Conservation (phyloP, 2,113 vertebrate genomes). For the Nycticorax nycticorax region DNA sequence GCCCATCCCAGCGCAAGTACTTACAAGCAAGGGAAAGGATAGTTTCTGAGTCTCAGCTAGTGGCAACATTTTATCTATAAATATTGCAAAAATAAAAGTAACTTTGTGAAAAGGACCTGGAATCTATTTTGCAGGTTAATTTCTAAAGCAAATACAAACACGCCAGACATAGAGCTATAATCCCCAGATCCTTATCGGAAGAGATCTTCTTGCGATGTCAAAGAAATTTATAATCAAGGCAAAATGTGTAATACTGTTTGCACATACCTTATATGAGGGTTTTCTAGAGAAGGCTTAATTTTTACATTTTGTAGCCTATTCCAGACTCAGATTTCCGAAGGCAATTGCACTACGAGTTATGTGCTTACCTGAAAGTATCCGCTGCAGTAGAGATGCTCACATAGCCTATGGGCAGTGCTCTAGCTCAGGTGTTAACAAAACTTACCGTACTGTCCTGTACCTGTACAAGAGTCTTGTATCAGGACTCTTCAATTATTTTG, state of each 20-base stretch:
- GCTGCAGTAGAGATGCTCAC: not conserved
- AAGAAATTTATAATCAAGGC: not conserved
- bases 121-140: not conserved
- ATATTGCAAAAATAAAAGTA: not conserved
- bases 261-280: not conserved
- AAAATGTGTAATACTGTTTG: not conserved
- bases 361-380: not conserved
- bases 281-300: not conserved
- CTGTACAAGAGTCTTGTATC: not conserved
- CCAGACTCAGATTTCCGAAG: not conserved
- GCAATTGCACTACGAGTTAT: fast-evolving
- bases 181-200: not conserved
- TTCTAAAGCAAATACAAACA: not conserved
- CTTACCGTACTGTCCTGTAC: not conserved
- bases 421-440: not conserved
- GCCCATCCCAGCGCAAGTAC: too few relatives aligned
- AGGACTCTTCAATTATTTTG: not conserved
- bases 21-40: not conserved
- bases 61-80: not conserved
- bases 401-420: not conserved
- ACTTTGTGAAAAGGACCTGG: not conserved
- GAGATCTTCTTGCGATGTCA: not conserved
- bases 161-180: not conserved
- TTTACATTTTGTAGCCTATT: not conserved
- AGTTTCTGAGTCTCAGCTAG: not conserved